Percentiles rank a stretch among this genome's conserved stretches.
These are phyloP conservation scores for Odobenus rosmarus DNA, from an alignment of 2,113 vertebrate species.

Conservation along the genomic window DNA sequence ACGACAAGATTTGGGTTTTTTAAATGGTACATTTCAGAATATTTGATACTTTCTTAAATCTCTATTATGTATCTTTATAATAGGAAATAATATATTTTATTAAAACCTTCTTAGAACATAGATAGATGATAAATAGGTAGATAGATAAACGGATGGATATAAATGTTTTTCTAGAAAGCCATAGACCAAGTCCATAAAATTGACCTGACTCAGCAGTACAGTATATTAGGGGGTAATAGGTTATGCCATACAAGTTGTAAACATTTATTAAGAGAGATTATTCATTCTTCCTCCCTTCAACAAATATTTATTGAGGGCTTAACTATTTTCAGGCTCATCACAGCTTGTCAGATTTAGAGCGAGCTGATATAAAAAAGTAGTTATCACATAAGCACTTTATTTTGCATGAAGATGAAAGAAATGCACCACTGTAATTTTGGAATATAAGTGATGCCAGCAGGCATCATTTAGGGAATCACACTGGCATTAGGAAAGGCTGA, in stretches of 20 bases:
- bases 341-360: not conserved
- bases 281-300: not conserved
- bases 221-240: not conserved
- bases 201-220: not conserved
- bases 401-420: not conserved
- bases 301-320: not conserved
- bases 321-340: not conserved
- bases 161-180: not conserved
- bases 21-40: not conserved
- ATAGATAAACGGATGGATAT: not conserved
- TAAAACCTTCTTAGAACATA: not conserved
- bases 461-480: not conserved
- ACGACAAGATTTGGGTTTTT: not conserved
- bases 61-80: not conserved
- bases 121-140: not conserved
- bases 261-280: conserved; percentile 24
- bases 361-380: not conserved
- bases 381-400: not conserved
- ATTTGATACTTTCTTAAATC: not conserved
- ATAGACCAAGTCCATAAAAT: not conserved
- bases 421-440: not conserved
- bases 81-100: not conserved
- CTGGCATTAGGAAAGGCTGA: fast-evolving
- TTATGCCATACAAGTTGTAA: not conserved
- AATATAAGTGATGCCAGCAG: not conserved